phyloP scores from a whole-genome alignment of 2,113 vertebrate genomes.

The Nannobrachium achirus region DNA sequence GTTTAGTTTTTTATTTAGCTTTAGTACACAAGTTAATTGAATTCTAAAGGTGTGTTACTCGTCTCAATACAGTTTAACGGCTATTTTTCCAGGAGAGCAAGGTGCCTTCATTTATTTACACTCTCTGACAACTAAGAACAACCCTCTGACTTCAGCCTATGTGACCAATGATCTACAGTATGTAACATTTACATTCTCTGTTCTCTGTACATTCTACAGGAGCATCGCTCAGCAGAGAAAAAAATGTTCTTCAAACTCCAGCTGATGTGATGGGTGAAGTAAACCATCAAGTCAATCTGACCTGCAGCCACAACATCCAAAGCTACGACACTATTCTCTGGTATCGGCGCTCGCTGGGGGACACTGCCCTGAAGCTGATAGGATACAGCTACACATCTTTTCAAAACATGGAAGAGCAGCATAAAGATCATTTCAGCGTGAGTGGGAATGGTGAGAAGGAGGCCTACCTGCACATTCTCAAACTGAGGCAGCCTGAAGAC shows the following conservation, averaged over 20 bases:
- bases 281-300: constrained; percentile 4
- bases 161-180: too few species aligned
- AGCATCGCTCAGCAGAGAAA: not conserved
- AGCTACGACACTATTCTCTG: constrained; percentile 31
- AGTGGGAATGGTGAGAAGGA: constrained; percentile 24
- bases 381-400: constrained; percentile 5
- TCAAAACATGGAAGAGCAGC: not conserved
- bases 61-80: too few species aligned
- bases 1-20: too few species aligned
- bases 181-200: not conserved
- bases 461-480: constrained; percentile 12
- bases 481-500: constrained; percentile 14
- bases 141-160: too few species aligned
- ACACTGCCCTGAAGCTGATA: constrained; percentile 5
- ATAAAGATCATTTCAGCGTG: constrained; percentile 15
- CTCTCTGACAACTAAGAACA: too few species aligned
- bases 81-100: too few species aligned
- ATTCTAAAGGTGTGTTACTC: too few species aligned
- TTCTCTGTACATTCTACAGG: constrained; percentile 9
- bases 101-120: too few species aligned
- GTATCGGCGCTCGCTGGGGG: constrained; percentile 19
- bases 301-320: constrained; percentile 18
- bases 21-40: too few species aligned
- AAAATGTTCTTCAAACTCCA: constrained; percentile 23
- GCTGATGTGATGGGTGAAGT: not conserved